A percentile compares a stretch with the other conserved stretches of the same genome.
Conservation (phyloP, 2,888 invertebrate genomes). For the Brenthis hecate region DNA sequence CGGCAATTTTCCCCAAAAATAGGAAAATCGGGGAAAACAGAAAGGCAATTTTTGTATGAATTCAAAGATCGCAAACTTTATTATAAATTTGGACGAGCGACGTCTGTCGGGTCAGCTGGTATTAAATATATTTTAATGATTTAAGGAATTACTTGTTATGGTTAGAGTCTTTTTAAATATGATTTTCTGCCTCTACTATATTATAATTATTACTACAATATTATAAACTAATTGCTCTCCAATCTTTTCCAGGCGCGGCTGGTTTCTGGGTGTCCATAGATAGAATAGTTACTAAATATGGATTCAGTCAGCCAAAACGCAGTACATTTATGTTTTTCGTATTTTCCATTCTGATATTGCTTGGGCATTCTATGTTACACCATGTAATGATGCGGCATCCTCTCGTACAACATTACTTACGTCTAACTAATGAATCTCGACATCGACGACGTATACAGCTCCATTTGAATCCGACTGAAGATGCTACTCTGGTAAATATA, state of each 20-base stretch:
- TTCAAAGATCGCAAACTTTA: no score
- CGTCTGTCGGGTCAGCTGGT: no score
- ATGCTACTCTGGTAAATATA: constrained; percentile 86
- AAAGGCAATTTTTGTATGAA: no score
- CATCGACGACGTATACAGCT: constrained; percentile 89
- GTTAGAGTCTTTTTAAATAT: no score
- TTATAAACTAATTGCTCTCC: neutral
- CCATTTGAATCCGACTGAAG: constrained; percentile 92
- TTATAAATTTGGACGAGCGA: no score
- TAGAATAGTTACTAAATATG: constrained; percentile 91
- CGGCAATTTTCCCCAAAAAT: no score
- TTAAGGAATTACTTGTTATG: no score
- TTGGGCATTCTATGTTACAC: constrained; percentile 90
- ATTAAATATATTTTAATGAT: no score
- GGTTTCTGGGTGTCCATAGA: constrained; percentile 94
- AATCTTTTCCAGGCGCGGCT: constrained; percentile 85
- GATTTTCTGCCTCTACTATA: neutral
- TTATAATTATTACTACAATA: neutral
- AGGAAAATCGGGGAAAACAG: no score
- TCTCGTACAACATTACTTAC: constrained; percentile 92
- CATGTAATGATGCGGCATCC: constrained; percentile 89
- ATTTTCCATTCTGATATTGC: constrained; percentile 89
- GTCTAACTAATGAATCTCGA: constrained; percentile 87
- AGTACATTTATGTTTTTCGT: constrained; percentile 95
- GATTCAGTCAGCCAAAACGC: constrained; percentile 88